phyloP scores from a whole-genome alignment of 1,140 invertebrate genomes.

The Trichonephila inaurata region DNA sequence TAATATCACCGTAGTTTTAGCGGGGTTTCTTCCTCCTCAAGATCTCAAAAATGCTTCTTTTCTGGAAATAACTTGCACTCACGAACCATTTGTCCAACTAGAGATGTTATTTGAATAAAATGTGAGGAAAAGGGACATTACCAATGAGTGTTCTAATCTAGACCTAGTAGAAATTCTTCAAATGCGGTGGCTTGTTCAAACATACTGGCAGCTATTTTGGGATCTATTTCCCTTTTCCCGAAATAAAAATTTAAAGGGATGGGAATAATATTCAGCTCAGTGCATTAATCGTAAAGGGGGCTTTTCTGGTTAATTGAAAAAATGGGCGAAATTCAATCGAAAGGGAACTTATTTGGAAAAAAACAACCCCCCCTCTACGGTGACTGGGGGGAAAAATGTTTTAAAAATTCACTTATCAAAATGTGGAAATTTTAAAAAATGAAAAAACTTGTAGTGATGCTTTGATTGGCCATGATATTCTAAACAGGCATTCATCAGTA shows the following conservation, averaged over 20 bases:
- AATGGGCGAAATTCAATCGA: not conserved
- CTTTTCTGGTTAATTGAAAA: not conserved
- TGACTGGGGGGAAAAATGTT: not conserved
- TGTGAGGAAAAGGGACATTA: conserved; percentile 16
- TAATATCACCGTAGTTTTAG: too few species aligned
- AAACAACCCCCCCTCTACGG: not conserved
- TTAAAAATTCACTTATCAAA: too few species aligned
- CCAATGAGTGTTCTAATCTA: conserved; percentile 8
- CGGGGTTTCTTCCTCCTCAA: too few species aligned
- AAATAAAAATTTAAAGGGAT: conserved; percentile 9
- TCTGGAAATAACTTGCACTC: conserved; percentile 6
- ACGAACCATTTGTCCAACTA: not conserved
- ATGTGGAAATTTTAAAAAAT: too few species aligned
- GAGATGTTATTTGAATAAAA: conserved; percentile 12
- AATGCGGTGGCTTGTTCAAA: not conserved
- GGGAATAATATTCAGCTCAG: not conserved
- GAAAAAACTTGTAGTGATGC: too few species aligned
- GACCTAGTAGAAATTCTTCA: not conserved
- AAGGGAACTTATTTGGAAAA: not conserved
- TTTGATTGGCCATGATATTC: too few species aligned
- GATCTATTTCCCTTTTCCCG: not conserved
- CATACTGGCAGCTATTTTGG: not conserved
- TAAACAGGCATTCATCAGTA: too few species aligned
- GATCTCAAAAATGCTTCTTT: conserved; percentile 17
- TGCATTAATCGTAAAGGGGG: not conserved